These are phyloP conservation scores for Chelon labrosus DNA, from an alignment of 2,797 vertebrate species.

Conservation along the genomic window DNA sequence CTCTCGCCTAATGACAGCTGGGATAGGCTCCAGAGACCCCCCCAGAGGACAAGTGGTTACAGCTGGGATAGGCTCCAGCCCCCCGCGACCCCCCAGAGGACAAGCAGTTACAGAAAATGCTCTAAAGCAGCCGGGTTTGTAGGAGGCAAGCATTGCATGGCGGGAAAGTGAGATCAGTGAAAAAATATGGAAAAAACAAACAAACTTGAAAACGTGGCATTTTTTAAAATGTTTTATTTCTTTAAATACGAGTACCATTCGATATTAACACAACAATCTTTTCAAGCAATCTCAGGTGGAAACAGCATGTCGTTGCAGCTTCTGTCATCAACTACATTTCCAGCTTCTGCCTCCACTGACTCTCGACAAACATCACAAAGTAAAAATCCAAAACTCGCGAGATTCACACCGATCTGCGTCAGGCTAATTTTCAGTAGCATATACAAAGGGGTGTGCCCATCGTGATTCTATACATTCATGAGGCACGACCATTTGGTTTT, in stretches of 20 bases:
- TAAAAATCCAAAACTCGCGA: slow-evolving; percentile 13
- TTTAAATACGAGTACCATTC: slow-evolving; percentile 57
- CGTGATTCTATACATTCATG: slow-evolving; percentile 59
- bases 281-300: slow-evolving; percentile 17
- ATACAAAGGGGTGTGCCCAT: slow-evolving; percentile 56
- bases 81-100: too few species aligned
- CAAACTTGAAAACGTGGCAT: background rate
- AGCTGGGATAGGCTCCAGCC: background rate
- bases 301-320: slow-evolving; percentile 1
- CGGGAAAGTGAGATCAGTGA: background rate
- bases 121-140: too few species aligned
- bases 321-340: background rate
- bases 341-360: background rate
- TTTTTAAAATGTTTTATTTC: slow-evolving; percentile 60
- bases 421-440: background rate
- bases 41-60: background rate
- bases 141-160: background rate
- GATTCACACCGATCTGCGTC: slow-evolving; percentile 10
- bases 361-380: slow-evolving; percentile 14
- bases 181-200: background rate
- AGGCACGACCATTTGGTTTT: slow-evolving; percentile 59
- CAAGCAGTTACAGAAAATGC: background rate
- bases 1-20: too few species aligned
- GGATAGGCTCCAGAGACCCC: too few species aligned
- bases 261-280: slow-evolving; percentile 29